phyloP scores from a whole-genome alignment of 2,888 invertebrate species.

The Nineta flava region DNA sequence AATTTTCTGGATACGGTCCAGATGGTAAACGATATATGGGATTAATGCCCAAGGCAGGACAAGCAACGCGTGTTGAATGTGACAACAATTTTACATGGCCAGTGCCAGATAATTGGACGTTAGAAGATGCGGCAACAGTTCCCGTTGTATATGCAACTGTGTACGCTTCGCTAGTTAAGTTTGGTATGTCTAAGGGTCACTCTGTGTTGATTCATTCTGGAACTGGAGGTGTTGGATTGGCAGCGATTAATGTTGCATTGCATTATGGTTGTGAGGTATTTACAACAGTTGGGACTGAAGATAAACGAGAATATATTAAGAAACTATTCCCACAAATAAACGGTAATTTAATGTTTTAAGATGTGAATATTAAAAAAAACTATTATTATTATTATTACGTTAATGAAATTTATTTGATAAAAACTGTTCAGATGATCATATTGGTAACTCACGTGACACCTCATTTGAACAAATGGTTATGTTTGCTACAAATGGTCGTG shows the following conservation, averaged over 20 bases:
- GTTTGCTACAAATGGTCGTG: slow-evolving; percentile 63
- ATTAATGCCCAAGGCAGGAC: slow-evolving; percentile 31
- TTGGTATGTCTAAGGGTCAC: slow-evolving; percentile 68
- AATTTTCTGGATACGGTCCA: slow-evolving; percentile 34
- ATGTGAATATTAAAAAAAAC: no score
- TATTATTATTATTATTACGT: no score
- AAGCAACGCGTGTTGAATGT: slow-evolving; percentile 36
- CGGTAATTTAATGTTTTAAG: no score
- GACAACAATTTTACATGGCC: slow-evolving; percentile 40
- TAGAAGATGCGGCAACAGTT: slow-evolving; percentile 60
- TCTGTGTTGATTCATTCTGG: slow-evolving; percentile 74
- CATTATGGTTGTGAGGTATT: slow-evolving; percentile 38
- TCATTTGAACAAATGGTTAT: slow-evolving; percentile 77
- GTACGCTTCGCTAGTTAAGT: slow-evolving; percentile 33
- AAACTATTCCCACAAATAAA: slow-evolving; percentile 9
- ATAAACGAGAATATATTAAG: slow-evolving; percentile 38
- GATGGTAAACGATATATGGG: slow-evolving; percentile 24
- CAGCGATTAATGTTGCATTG: slow-evolving; percentile 45
- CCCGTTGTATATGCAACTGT: slow-evolving; percentile 63
- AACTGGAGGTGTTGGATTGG: slow-evolving; percentile 75
- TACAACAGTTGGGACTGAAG: slow-evolving; percentile 41
- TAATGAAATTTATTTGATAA: neutral
- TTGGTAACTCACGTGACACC: slow-evolving; percentile 76
- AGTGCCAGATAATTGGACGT: slow-evolving; percentile 53
- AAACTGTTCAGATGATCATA: slow-evolving; percentile 37